These are phyloP conservation scores for Tribolium castaneum DNA, from an alignment of 1,140 invertebrate genomes.

Conservation along the genomic window DNA sequence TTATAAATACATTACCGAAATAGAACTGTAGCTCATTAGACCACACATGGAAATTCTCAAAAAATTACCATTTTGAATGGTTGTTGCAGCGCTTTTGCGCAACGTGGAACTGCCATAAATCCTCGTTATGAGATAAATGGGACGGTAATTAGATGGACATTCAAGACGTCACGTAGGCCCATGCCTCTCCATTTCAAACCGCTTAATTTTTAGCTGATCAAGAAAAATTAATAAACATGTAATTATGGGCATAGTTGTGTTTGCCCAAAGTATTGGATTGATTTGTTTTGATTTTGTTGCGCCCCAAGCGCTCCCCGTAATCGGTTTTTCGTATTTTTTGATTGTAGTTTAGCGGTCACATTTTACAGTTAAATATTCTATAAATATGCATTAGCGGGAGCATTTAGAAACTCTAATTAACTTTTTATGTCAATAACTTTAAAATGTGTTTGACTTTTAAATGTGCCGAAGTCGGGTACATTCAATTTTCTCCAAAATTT, in stretches of 20 bases:
- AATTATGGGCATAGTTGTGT: too few relatives aligned
- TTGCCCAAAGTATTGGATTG: too few relatives aligned
- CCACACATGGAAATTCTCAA: conserved; percentile 7
- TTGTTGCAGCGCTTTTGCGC: neutral
- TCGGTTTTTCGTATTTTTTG: neutral
- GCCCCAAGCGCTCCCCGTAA: too few relatives aligned
- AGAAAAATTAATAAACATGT: too few relatives aligned
- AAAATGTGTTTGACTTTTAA: neutral
- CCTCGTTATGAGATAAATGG: neutral
- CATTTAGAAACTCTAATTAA: neutral
- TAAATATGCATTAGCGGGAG: neutral
- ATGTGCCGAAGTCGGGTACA: neutral
- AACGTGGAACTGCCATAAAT: neutral
- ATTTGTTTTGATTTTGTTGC: too few relatives aligned
- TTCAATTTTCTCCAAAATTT: neutral
- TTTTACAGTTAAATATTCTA: neutral
- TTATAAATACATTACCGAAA: conserved; percentile 6
- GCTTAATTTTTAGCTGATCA: neutral
- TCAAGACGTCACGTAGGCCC: neutral
- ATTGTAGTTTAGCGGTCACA: neutral
- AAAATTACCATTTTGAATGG: neutral
- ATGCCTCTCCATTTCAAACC: neutral
- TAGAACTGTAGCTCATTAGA: conserved; percentile 26
- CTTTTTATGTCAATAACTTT: neutral
- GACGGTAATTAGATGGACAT: conserved; percentile 6